These are phyloP conservation scores for Motacilla alba DNA, from an alignment of 2,113 vertebrate genomes.

Conservation along the genomic window DNA sequence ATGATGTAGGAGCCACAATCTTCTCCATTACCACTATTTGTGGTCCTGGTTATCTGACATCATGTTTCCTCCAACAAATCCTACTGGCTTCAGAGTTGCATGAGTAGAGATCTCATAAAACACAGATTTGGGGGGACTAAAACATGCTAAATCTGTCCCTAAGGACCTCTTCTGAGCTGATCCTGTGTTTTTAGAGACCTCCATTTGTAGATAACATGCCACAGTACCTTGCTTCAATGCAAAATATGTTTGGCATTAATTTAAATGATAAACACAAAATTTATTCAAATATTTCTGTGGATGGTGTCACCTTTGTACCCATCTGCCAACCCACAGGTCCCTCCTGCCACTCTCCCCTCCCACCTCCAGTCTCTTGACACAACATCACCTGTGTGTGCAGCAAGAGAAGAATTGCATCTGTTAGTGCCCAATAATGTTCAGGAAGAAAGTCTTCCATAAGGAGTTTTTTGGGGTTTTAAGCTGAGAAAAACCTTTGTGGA, in stretches of 20 bases:
- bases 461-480: neutral
- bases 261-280: neutral
- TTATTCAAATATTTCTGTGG: neutral
- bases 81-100: neutral
- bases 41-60: neutral
- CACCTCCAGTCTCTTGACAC: neutral
- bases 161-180: neutral
- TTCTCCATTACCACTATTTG: neutral
- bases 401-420: neutral
- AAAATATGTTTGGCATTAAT: neutral
- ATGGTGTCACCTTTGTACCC: neutral
- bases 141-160: neutral
- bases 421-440: neutral
- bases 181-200: neutral
- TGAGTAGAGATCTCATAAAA: neutral
- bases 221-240: accelerated
- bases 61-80: neutral
- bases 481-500: neutral
- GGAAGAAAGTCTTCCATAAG: neutral
- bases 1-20: neutral
- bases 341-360: neutral
- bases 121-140: neutral
- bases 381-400: neutral
- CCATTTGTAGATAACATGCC: neutral
- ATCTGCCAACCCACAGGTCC: neutral